These are phyloP conservation scores for Thereuonema tuberculata DNA, from an alignment of 1,140 invertebrate species.

Conservation along the genomic window DNA sequence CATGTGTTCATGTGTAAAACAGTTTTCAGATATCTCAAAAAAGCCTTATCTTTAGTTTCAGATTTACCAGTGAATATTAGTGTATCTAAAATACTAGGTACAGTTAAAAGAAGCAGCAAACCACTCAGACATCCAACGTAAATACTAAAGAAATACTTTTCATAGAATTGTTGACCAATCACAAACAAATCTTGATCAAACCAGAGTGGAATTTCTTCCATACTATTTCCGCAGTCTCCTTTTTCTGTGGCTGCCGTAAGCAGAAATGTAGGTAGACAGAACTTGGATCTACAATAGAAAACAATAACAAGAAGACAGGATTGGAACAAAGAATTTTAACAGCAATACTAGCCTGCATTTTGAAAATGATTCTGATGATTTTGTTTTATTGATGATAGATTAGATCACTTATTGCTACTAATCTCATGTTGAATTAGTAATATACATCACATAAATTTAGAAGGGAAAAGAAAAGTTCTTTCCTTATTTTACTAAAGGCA, in stretches of 20 bases:
- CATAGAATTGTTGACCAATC: neutral
- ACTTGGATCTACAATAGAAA: neutral
- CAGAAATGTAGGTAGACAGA: neutral
- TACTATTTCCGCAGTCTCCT: neutral
- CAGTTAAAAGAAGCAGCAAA: conserved; percentile 20
- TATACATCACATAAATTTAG: too few relatives aligned
- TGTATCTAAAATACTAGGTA: conserved; percentile 26
- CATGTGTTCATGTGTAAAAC: conserved; percentile 53
- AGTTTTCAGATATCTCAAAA: conserved; percentile 58
- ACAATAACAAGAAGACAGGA: too few relatives aligned
- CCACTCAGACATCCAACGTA: neutral
- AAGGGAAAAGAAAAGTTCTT: too few relatives aligned
- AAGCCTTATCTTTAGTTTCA: conserved; percentile 41
- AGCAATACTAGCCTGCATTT: too few relatives aligned
- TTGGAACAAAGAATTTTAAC: too few relatives aligned
- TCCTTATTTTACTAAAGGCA: too few relatives aligned
- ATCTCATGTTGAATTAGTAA: too few relatives aligned
- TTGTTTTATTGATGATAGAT: too few relatives aligned
- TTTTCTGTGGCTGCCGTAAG: neutral
- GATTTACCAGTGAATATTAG: conserved; percentile 35
- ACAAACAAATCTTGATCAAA: neutral
- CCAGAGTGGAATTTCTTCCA: neutral
- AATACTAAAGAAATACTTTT: conserved; percentile 4
- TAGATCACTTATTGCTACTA: too few relatives aligned
- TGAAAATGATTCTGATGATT: too few relatives aligned